Base-by-base conservation (phyloP, 1,140 invertebrate genomes). In the Leguminivora glycinivorella region DNA sequence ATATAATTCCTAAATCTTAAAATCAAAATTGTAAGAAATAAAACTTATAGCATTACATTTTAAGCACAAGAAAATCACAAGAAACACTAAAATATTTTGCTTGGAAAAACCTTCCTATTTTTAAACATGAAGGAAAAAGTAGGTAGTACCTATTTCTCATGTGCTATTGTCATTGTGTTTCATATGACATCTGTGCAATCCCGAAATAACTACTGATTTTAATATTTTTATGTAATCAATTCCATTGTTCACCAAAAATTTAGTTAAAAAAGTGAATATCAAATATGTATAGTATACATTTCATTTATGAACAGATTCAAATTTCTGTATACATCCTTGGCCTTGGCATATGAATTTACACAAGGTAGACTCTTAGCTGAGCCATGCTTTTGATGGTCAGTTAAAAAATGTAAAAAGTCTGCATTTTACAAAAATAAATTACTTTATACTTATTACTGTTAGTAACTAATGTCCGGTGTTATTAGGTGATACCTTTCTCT, bases 361-460 rank as follows among this genome's bases (percentile, higher is more conserved):
- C 47, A 22, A 43, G 22, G 47, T 52, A 52, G 47, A 17, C 47
- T 5, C n/a, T 52, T 6, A 52, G 47, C 47, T 52, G 19, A 52
- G 47, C 47, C 47, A 52, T 0, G n/a, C 4, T 52, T 52, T 3
- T 52, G n/a, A 52, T 52, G n/a, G 43, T 22, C 43, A 19, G 43
- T 52, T 17, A 52, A 22, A 10, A 1, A 22, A 52, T 52, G 19
- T 22, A 22, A 52, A 52, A 52, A 52, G 24, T 22, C 24, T 29
- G 24, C 56, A 25, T 58, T 58, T 58, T 3, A 58, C 12, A 26
- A n/a, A 58, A 26, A 1, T 0, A 19, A 67, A 19, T n/a, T 38
- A 38, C n/a, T 38, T 63, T 67, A 38, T 67, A n/a, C n/a, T n/a
- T n/a, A 38, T 67, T 38, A 67, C 26, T 67, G 63, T 38, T 19